Evolutionary conservation across 2,888 invertebrate genomes (phyloP), one percentile per base, ranked within the genome.

Genomic region (Apamea sordens): DNA sequence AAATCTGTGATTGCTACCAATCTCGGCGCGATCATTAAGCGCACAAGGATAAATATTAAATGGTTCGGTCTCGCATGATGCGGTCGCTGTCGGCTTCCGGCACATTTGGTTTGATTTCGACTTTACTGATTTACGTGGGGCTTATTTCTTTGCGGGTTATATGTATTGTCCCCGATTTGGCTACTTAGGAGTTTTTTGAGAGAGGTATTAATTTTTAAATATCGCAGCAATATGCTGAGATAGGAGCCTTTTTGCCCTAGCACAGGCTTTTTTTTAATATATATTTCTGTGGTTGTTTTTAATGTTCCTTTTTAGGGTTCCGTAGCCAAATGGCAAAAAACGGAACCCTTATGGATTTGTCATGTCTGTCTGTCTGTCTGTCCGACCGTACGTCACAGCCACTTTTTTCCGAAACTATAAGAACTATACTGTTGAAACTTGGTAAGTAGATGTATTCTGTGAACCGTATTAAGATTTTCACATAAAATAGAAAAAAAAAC

Each of bases 1-100:
- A 86, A 83, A 65, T 75, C 83, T 80, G 80, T 86, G 80, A 86
- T 84, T 84, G 84, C 73, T 41, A 32, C 50, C 78, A 76, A 83
- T 76, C 69, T 77, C 73, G 32, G 32, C n/a, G 73, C 73, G 15
- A 77, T 86, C 74, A 85, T 86, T 77, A 83, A 67, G 36, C 69
- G 74, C 41, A 28, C 69, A 53, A 67, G 61, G 63, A 79, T 86
- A 79, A 87, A 89, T 87, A 88, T 85, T 82, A 87, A 91, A 89
- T 92, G 89, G 86, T 79, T 82, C 72, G 6, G 15, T 86, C 53
- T 84, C 53, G 56, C 73, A 80, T 84, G 69, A 65, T 63, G 73
- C 72, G 73, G 86, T 79, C 70, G 10, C 59, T n/a, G 36, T 71
- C 71, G n/a, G 64, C 61, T 85, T 78, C 73, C 73, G 47, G 50